Base-by-base conservation (phyloP, 2,888 invertebrate genomes). In the Cyaniris semiargus region DNA sequence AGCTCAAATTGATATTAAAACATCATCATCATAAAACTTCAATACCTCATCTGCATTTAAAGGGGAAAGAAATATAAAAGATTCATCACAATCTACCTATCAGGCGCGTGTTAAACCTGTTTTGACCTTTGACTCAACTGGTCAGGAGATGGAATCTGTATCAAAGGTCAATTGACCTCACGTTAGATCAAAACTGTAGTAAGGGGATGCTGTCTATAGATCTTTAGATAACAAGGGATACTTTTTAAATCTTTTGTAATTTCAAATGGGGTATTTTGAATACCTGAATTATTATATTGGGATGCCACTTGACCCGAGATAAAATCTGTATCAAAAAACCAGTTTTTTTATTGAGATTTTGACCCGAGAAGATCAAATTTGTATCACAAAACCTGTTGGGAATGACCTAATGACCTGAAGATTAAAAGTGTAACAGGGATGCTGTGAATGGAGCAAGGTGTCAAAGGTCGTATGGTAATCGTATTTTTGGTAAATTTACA, bases 101-200 rank as follows among this genome's bases (percentile, higher is more conserved):
- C 44, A 53, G 0, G 70, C 71, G 21, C 71, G 71, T 38, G 71
- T 21, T 76, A 76, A 75, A 77, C 76, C 75, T 34, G 31, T 77
- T 66, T 6, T 23, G 27, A 66, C 66, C 79, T 13, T 34, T 71
- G 76, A 79, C 70, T 70, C 78, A 38, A 66, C 23, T 74, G 74
- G 66, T 23, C 44, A 71, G 76, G 77, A 79, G 79, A 79, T 76
- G 72, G 77, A 74, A 79, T 74, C 48, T 79, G 76, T 77, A 76
- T 60, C 79, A 79, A 70, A 79, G 80, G 78, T 78, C 58, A 80
- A 80, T 79, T 72, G 74, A 23, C 76, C 71, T 81, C 80, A 80
- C 78, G 76, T 80, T 2, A 89, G 88, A 88, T 87, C 86, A 86
- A 87, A 89, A 85, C 81, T 88, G 83, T 85, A 88, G 83, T 87